Percentiles rank a stretch among this genome's conserved stretches.
These are phyloP conservation scores for Drosophila colorata DNA, from an alignment of 2,888 invertebrate species.

Conservation along the genomic window DNA sequence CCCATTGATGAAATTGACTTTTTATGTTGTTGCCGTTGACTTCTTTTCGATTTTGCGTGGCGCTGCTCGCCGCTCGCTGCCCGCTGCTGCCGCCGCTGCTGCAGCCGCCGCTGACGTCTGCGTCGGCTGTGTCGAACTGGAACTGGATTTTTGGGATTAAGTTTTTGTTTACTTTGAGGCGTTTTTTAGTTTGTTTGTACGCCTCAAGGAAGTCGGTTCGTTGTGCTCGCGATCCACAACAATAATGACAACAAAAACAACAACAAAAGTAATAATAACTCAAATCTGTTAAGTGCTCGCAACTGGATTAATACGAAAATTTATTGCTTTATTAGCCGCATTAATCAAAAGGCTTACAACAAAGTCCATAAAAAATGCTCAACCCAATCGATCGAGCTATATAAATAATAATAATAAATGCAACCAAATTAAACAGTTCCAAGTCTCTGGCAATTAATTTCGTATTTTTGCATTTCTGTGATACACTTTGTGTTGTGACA, in stretches of 20 bases:
- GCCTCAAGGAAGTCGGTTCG: constrained; percentile 82
- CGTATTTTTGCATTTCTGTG: constrained; percentile 34
- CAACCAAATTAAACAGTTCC: constrained; percentile 33
- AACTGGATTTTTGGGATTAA: constrained; percentile 82
- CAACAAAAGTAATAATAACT: constrained; percentile 31
- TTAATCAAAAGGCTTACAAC: constrained; percentile 65
- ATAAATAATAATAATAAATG: constrained; percentile 63
- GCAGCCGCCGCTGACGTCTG: constrained; percentile 19
- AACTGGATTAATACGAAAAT: constrained; percentile 69
- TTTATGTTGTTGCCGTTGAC: constrained; percentile 77
- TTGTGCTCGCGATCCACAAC: constrained; percentile 52
- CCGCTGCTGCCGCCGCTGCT: constrained; percentile 20
- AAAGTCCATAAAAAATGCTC: constrained; percentile 56
- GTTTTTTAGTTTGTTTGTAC: constrained; percentile 83
- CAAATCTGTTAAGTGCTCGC: constrained; percentile 61
- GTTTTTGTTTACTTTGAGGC: constrained; percentile 83
- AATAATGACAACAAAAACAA: constrained; percentile 27
- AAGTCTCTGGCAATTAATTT: constrained; percentile 49
- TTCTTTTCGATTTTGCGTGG: constrained; percentile 65
- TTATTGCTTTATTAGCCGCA: constrained; percentile 62
- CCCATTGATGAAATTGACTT: constrained; percentile 84
- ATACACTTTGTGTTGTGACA: constrained; percentile 28
- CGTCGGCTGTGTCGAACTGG: constrained; percentile 39
- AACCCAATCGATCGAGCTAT: constrained; percentile 21
- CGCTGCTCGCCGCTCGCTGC: constrained; percentile 21